These are phyloP conservation scores for Azorinus chamasolen DNA, from an alignment of 2,888 invertebrate species.

Conservation along the genomic window DNA sequence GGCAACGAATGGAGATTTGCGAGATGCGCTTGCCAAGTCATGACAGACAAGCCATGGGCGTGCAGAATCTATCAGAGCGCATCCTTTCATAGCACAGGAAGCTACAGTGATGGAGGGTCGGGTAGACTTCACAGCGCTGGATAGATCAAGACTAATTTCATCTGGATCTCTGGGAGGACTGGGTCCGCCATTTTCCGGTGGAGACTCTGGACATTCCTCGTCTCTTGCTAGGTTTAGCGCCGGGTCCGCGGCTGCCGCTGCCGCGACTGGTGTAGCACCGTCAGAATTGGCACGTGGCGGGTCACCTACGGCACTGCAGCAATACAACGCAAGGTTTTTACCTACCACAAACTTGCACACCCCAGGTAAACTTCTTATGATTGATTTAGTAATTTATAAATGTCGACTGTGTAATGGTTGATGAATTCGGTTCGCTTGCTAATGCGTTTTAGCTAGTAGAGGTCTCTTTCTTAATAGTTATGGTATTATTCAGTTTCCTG, in stretches of 20 bases:
- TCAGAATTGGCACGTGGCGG: constrained; percentile 41
- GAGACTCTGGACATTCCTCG: constrained; percentile 27
- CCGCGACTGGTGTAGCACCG: constrained; percentile 32
- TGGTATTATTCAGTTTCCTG: too few relatives aligned
- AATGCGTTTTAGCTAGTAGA: too few relatives aligned
- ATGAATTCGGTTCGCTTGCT: too few relatives aligned
- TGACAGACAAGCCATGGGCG: constrained; percentile 4
- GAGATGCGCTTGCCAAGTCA: neutral
- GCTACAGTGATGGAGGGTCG: constrained; percentile 44
- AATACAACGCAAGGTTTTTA: constrained; percentile 44
- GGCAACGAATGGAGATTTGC: neutral
- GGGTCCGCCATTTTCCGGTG: constrained; percentile 32
- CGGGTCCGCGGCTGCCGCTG: constrained; percentile 39
- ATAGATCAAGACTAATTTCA: constrained; percentile 49
- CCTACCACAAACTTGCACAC: constrained; percentile 36
- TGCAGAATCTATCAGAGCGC: neutral
- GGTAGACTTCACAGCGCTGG: constrained; percentile 55
- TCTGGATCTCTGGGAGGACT: constrained; percentile 29
- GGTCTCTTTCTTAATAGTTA: too few relatives aligned
- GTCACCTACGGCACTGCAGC: constrained; percentile 41
- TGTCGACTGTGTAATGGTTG: constrained; percentile 13
- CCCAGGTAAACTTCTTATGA: constrained; percentile 40
- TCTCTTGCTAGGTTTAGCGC: constrained; percentile 28
- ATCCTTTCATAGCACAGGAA: neutral
- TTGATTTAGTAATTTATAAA: constrained; percentile 28